These are phyloP conservation scores for Gadus chalcogrammus DNA, from an alignment of 2,113 vertebrate genomes.

Conservation along the genomic window DNA sequence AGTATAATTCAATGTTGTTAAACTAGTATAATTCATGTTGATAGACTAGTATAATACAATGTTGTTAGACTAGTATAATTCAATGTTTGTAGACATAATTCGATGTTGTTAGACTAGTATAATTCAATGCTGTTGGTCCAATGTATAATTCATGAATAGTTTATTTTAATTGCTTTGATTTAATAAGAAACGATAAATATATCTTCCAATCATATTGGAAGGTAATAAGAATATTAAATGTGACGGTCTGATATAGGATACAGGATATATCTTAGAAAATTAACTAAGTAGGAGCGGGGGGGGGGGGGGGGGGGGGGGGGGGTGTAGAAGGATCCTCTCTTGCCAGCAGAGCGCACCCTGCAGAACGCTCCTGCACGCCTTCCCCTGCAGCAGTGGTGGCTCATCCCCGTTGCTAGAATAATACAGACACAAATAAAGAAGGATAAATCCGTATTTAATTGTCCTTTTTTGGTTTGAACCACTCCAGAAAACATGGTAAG, in stretches of 20 bases:
- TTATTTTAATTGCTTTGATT: not conserved
- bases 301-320: not conserved
- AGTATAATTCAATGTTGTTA: no score
- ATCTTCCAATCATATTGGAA: no score
- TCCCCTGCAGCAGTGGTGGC: slow-evolving; percentile 67
- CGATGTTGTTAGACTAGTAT: no score
- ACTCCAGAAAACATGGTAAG: slow-evolving; percentile 68
- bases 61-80: no score
- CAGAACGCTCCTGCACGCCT: slow-evolving; percentile 28
- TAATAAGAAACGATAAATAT: no score
- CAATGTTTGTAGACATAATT: no score
- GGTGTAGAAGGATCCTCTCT: not conserved
- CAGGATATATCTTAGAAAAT: no score
- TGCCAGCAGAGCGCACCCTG: slow-evolving; percentile 24
- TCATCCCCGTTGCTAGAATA: slow-evolving; percentile 65
- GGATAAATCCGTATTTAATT: slow-evolving; percentile 32
- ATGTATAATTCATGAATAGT: not conserved
- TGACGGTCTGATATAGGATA: no score
- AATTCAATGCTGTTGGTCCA: no score
- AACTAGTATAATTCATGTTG: no score
- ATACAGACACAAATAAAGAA: slow-evolving; percentile 38
- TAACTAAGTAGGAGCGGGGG: not conserved
- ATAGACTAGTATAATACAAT: no score
- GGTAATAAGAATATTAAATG: no score
- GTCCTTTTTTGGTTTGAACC: slow-evolving; percentile 31